phyloP scores from a whole-genome alignment of 1,140 invertebrate genomes.

The Lepidurus arcticus region DNA sequence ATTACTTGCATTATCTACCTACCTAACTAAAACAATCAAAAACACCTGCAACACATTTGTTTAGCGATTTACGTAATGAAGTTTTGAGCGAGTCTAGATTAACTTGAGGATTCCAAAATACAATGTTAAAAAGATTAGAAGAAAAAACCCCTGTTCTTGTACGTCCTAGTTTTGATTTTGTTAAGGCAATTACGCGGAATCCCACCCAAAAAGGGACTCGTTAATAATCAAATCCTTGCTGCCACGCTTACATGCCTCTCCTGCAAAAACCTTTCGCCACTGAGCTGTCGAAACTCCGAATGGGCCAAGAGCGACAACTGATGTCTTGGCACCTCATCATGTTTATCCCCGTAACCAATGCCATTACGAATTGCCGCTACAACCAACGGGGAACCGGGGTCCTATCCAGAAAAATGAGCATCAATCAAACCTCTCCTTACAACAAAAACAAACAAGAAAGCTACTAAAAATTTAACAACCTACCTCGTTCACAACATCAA shows the following conservation, averaged over 20 bases:
- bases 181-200: background rate
- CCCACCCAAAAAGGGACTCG: background rate
- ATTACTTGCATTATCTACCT: background rate
- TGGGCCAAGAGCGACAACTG: background rate
- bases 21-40: background rate
- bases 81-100: slow-evolving; percentile 11
- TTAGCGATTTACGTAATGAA: background rate
- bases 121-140: background rate
- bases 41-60: background rate
- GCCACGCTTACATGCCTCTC: background rate
- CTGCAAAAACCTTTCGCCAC: background rate
- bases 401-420: background rate
- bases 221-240: background rate
- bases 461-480: background rate
- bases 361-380: background rate
- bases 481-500: background rate
- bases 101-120: slow-evolving; percentile 10
- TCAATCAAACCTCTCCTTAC: background rate
- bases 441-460: too few species aligned
- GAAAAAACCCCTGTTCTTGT: slow-evolving; percentile 12
- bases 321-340: background rate
- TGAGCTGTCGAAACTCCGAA: background rate
- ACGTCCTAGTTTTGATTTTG: slow-evolving; percentile 15
- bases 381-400: background rate
- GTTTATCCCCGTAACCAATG: background rate